These are phyloP conservation scores for Podocnemis expansa DNA, from an alignment of 2,113 vertebrate species.

Conservation along the genomic window DNA sequence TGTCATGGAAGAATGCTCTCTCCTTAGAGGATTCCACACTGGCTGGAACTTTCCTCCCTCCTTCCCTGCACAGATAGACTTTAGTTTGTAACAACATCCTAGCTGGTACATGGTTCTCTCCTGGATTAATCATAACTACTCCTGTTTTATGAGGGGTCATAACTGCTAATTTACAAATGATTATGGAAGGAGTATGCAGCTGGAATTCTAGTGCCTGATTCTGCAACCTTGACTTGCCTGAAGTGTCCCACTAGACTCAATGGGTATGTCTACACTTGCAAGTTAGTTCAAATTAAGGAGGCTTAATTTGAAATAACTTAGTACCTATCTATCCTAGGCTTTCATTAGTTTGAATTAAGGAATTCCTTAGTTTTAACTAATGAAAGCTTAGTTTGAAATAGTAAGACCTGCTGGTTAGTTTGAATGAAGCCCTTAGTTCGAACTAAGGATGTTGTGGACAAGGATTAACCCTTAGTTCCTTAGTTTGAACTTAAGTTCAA, in stretches of 20 bases:
- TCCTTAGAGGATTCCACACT: neutral
- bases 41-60: neutral
- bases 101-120: neutral
- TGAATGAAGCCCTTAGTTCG: too few relatives aligned
- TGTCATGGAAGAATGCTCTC: too few relatives aligned
- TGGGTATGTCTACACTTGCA: neutral
- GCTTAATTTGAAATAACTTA: too few relatives aligned
- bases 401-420: too few relatives aligned
- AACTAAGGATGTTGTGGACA: too few relatives aligned
- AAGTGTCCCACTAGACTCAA: neutral
- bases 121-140: neutral
- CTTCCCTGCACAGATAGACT: neutral
- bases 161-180: neutral
- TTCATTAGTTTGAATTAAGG: too few relatives aligned
- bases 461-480: too few relatives aligned
- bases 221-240: neutral
- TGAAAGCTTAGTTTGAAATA: too few relatives aligned
- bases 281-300: too few relatives aligned
- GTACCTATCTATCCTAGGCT: too few relatives aligned
- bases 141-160: neutral
- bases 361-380: too few relatives aligned
- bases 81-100: neutral
- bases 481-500: too few relatives aligned
- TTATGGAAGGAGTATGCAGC: constrained; percentile 8
- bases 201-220: neutral